These are phyloP conservation scores for Felis chaus DNA, from an alignment of 2,113 vertebrate genomes.

Conservation along the genomic window DNA sequence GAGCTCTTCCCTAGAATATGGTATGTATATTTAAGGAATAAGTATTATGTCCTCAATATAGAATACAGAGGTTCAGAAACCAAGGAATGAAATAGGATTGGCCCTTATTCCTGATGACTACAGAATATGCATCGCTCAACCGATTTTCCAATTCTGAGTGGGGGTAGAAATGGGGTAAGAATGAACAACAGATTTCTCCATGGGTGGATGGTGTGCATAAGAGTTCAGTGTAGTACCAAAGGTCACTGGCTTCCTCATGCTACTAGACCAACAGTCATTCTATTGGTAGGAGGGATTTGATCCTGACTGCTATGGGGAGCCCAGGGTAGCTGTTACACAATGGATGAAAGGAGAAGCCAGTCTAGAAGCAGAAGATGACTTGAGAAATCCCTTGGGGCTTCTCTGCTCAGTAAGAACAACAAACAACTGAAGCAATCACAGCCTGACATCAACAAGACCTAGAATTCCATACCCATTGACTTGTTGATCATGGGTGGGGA, in stretches of 20 bases:
- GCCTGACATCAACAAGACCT: background rate
- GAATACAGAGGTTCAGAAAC: background rate
- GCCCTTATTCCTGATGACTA: background rate
- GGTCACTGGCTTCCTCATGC: background rate
- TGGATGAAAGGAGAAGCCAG: background rate
- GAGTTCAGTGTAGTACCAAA: background rate
- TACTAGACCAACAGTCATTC: background rate
- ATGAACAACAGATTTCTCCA: background rate
- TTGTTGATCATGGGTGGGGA: background rate
- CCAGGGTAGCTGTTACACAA: background rate
- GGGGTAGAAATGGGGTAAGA: background rate
- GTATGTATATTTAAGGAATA: background rate
- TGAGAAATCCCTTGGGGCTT: background rate
- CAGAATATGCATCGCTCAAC: background rate
- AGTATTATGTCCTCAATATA: background rate
- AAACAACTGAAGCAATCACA: background rate
- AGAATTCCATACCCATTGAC: background rate
- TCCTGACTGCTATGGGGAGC: too few species aligned
- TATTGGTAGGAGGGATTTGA: background rate
- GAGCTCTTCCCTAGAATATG: background rate
- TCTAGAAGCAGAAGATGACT: background rate
- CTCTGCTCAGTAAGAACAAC: background rate
- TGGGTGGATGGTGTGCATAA: background rate
- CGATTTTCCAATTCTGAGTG: background rate
- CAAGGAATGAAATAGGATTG: background rate